Evolutionary conservation across 1,140 invertebrate genomes (phyloP), one percentile per base, ranked within the genome.

Genomic region (Drosophila nigromelanica): DNA sequence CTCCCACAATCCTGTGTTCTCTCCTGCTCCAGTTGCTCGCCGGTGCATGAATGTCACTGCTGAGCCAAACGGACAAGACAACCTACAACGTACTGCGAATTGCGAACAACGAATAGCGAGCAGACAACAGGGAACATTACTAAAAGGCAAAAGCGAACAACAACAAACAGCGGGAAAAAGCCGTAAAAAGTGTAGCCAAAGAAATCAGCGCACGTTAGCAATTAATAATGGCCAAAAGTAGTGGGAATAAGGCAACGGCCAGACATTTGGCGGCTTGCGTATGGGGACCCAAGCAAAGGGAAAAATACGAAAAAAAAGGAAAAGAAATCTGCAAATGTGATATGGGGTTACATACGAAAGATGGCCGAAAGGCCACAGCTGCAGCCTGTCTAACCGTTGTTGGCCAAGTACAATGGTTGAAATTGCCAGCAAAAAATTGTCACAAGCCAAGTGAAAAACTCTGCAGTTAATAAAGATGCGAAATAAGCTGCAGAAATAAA

Each of bases 191-290:
- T 66, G 63, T 83, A 83, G 68, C 76, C 76, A 85, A 63, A 77
- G 76, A 85, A 85, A 85, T 85, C 80, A 85, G 80, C 80, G 80
- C 80, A 85, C 80, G 80, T 85, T 85, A 80, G 80, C 80, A 85
- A 85, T 85, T 85, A 85, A 85, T 85, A 85, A 85, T 77, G 80
- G 80, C 56, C 62, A 37, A 74, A 82, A 85, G 80, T 80, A 83
- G 71, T 77, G 59, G 55, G 45, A 82, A 63, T 67, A 74, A 39
- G 45, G 66, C 39, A 71, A 71, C 55, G 33, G 39, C n/a, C 42
- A 66, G 73, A 76, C 68, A 76, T 72, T 80, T 78, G 78, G 78
- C 59, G 80, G 52, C 62, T 70, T 77, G 73, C 80, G 80, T 80
- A 80, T 51, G 33, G 81, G 80, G 80, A 85, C 76, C 69, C 45